Base-by-base conservation (phyloP, 1,140 invertebrate species). In the Hylaeus anthracinus region DNA sequence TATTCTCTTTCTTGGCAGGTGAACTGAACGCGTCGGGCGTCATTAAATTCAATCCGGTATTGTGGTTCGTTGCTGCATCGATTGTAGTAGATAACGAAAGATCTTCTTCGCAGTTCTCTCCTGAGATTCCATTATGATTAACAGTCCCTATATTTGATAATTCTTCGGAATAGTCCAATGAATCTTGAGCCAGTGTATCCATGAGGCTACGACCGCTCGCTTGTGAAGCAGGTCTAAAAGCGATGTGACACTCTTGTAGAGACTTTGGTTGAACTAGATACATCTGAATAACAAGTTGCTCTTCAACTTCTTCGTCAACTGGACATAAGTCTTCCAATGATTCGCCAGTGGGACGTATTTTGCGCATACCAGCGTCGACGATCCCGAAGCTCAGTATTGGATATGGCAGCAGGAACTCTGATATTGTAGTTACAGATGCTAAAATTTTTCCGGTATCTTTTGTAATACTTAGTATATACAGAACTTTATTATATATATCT, bases 251-350 rank as follows among this genome's bases (percentile, higher is more conserved):
- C 87, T 98, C 96, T 92, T 98, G 97, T 63, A 98, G 92, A 39
- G 97, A 97, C 90, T 98, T 98, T 4, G 97, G 97, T 91, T 98
- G 97, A 64, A 98, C 96, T 64, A 98, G 94, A 92, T 96, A 97
- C 94, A 98, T 95, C 65, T 95, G 95, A 39, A 98, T 94, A 4
- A 96, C 94, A 48, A 96, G 76, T 15, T 93, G 90, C 65, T 94
- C 93, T 67, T 94, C 92, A 53, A 64, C 83, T 9, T 93, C 92
- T 12, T 93, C 93, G 10, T 93, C 93, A 4, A 84, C 87, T 4
- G 91, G 89, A 65, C 91, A 92, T 8, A 94, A 82, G 76, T 93
- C 92, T 70, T 93, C 93, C 0, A 93, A 63, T 0, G 91, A 94
- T 79, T 92, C 92, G 3, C 92, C 89, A 9, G 88, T 90, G 0